A percentile compares a stretch with the other conserved stretches of the same genome.
Conservation (phyloP, 1,140 invertebrate species). For the Globodera ellingtonae region DNA sequence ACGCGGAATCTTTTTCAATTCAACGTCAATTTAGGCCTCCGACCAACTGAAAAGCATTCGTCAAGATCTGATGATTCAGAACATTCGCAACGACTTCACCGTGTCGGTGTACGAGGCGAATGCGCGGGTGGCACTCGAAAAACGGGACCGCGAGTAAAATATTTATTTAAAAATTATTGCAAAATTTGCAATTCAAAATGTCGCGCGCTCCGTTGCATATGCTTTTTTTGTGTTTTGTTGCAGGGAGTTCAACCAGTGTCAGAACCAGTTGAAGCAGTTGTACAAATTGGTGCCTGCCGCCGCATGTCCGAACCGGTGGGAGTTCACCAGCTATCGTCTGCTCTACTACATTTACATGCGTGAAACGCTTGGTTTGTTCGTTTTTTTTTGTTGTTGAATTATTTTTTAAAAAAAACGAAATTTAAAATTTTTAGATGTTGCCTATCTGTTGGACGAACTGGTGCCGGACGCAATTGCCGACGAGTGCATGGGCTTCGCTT, state of each 20-base stretch:
- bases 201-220: no score
- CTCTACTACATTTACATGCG: constrained; percentile 96
- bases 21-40: constrained; percentile 41
- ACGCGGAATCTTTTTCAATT: no score
- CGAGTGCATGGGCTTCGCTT: constrained; percentile 81
- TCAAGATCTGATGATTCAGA: constrained; percentile 96
- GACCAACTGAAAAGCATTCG: constrained; percentile 97
- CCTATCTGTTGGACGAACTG: constrained; percentile 81
- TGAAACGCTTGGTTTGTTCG: constrained; percentile 83
- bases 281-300: constrained; percentile 73
- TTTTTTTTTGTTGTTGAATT: neutral
- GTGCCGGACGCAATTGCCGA: constrained; percentile 78
- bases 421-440: constrained; percentile 77
- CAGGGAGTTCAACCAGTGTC: constrained; percentile 86
- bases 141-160: constrained; percentile 9
- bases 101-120: constrained; percentile 85
- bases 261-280: constrained; percentile 90
- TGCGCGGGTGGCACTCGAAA: constrained; percentile 8
- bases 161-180: neutral
- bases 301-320: constrained; percentile 76
- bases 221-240: neutral
- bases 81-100: constrained; percentile 87
- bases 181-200: neutral
- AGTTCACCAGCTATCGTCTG: constrained; percentile 92
- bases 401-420: constrained; percentile 24